phyloP scores from a whole-genome alignment of 2,888 invertebrate species.

The Caenorhabditis sp. region DNA sequence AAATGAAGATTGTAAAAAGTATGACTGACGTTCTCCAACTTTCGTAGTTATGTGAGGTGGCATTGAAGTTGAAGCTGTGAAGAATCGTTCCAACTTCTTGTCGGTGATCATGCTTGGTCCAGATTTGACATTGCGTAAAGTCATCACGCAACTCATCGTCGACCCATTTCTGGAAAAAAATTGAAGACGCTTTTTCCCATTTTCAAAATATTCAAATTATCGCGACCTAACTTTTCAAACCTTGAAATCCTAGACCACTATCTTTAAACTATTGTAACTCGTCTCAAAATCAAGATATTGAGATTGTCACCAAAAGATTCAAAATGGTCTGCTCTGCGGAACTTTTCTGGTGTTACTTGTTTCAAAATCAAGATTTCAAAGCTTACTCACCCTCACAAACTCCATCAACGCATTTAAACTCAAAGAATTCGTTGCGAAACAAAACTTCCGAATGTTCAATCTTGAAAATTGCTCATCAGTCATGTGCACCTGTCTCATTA shows the following conservation, averaged over 20 bases:
- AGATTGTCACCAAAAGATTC: too few relatives aligned
- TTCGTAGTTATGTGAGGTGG: background rate
- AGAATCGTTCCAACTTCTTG: background rate
- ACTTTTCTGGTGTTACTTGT: too few relatives aligned
- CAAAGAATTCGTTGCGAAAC: background rate
- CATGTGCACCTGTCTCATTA: background rate
- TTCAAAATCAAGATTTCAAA: background rate
- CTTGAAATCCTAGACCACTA: too few relatives aligned
- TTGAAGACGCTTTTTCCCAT: too few relatives aligned
- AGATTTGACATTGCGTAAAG: background rate
- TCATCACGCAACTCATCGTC: background rate
- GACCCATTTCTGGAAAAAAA: constrained; percentile 20
- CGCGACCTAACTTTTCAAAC: too few relatives aligned
- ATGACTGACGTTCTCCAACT: background rate
- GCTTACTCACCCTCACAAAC: constrained; percentile 6
- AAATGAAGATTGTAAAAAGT: too few relatives aligned
- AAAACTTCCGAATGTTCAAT: background rate
- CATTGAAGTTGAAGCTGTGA: background rate
- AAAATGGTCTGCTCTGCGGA: too few relatives aligned
- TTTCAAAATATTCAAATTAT: too few relatives aligned
- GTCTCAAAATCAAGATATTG: too few relatives aligned
- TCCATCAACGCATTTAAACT: background rate
- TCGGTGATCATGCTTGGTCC: background rate
- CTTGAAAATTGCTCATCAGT: constrained; percentile 1
- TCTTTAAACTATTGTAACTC: too few relatives aligned